Evolutionary conservation across 2,797 vertebrate species (phyloP).

Genomic region (Channallabes apus): DNA sequence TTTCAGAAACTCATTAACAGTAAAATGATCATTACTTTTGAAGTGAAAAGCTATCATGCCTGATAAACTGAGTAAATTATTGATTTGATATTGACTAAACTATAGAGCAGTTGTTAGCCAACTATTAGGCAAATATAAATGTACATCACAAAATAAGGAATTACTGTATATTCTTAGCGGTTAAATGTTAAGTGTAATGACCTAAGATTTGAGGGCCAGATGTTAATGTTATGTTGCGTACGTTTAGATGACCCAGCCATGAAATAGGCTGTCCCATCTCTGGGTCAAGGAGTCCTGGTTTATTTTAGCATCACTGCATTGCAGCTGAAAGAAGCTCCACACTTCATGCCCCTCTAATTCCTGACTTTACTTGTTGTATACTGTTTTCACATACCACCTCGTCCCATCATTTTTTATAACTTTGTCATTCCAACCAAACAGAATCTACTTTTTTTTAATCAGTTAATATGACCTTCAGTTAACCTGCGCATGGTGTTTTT

Average conservation of each 20-base stretch:
- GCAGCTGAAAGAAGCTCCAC: slow-evolving; percentile 3
- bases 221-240: neutral
- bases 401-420: neutral
- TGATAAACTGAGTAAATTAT: neutral
- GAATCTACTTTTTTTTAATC: neutral
- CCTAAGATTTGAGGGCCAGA: neutral
- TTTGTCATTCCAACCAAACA: neutral
- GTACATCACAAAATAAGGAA: neutral
- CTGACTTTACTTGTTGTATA: neutral
- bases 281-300: slow-evolving; percentile 21
- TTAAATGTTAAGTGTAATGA: neutral
- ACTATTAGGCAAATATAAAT: neutral
- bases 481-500: neutral
- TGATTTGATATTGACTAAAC: neutral
- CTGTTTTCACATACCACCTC: neutral
- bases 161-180: neutral
- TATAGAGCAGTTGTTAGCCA: neutral
- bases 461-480: neutral
- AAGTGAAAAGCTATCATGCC: neutral
- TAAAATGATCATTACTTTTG: neutral
- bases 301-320: slow-evolving; percentile 16
- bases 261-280: neutral
- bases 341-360: neutral
- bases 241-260: neutral
- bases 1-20: neutral